Evolutionary conservation across 2,888 invertebrate genomes (phyloP), one percentile per base, ranked within the genome.

Genomic region (Melolontha melolontha): DNA sequence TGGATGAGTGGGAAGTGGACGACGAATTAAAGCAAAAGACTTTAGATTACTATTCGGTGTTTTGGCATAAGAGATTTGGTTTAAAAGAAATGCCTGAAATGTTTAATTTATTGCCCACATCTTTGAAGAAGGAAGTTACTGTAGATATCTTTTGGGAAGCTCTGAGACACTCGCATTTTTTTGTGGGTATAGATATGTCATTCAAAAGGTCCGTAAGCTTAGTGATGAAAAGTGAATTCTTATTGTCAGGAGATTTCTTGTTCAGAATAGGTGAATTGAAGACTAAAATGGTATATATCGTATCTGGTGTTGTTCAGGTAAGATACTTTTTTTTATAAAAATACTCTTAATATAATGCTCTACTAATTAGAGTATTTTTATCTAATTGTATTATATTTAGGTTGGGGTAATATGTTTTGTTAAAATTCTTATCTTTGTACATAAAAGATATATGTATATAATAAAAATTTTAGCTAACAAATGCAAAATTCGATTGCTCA

Each of bases 81-180:
- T 84, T 86, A 27, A 83, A 83, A 55, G 47, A 47, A 7, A 83
- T 85, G 71, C 85, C 86, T 7, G 82, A 83, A 69, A 74, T 85
- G 40, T 80, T 86, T 67, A 75, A 78, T 41, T 71, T 86, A 8
- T 76, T 86, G 11, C 86, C 86, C 0, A 81, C 81, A 72, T 85
- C 86, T 34, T 77, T 86, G 64, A 83, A 85, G 80, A 86, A 85
- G 84, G 86, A 86, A 77, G 85, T 86, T 51, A 82, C 81, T 73
- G 85, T 85, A 70, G 86, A 86, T 74, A 77, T 86, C 42, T 85
- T 85, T 73, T 86, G 86, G 68, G 84, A 86, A 49, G 86, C 86
- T 7, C 79, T 86, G 1, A 85, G 82, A 70, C 85, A 85, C 74
- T 86, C 86, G n/a, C 76, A 85, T 68, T 75, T 86, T 81, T 86